phyloP scores from a whole-genome alignment of 2,888 invertebrate genomes.

The Pollenia griseotomentosa region DNA sequence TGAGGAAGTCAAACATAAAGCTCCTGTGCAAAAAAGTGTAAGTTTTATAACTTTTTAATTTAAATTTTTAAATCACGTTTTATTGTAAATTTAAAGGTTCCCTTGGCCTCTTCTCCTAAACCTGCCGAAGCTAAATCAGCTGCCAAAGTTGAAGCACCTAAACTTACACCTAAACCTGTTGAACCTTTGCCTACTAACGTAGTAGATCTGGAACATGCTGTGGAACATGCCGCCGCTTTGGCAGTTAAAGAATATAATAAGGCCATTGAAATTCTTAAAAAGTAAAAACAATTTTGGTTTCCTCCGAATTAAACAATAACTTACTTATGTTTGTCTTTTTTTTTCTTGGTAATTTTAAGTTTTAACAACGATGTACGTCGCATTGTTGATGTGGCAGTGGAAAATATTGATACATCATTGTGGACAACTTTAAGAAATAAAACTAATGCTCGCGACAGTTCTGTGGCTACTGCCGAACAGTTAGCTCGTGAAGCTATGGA shows the following conservation, averaged over 20 bases:
- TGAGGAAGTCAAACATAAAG: conserved; percentile 74
- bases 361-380: conserved; percentile 85
- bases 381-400: conserved; percentile 87
- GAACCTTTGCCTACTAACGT: conserved; percentile 84
- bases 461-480: conserved; percentile 86
- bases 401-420: conserved; percentile 86
- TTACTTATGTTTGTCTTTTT: neutral
- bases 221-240: conserved; percentile 86
- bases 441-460: conserved; percentile 86
- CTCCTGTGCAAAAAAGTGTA: conserved; percentile 73
- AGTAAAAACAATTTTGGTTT: conserved; percentile 73
- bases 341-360: conserved; percentile 78
- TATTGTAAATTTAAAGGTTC: conserved; percentile 37
- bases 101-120: conserved; percentile 52
- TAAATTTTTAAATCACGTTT: neutral
- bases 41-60: conserved; percentile 12
- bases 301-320: neutral
- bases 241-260: conserved; percentile 89
- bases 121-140: conserved; percentile 52
- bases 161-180: conserved; percentile 74
- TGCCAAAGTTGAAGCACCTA: conserved; percentile 55
- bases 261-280: conserved; percentile 86
- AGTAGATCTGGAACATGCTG: conserved; percentile 86
- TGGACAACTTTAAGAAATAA: conserved; percentile 87
- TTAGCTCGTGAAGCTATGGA: conserved; percentile 86